Conservation (phyloP, 2,888 invertebrate species). For the Carpatolechia fugitivella region DNA sequence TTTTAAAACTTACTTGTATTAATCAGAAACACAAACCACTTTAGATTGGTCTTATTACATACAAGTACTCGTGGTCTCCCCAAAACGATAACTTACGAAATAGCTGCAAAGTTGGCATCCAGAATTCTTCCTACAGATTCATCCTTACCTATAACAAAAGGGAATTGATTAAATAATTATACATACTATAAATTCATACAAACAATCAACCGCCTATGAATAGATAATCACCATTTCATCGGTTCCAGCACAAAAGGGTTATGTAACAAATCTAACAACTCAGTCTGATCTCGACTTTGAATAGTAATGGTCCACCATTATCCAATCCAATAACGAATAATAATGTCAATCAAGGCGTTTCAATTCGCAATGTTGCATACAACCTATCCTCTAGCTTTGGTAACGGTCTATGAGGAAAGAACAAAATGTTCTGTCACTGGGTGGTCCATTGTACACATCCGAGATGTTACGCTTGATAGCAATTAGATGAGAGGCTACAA, state of each 20-base stretch:
- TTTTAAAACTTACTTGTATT: too few species aligned
- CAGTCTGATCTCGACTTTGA: not conserved
- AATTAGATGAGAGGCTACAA: constrained; percentile 27
- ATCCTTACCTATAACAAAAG: not conserved
- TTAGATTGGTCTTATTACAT: too few species aligned
- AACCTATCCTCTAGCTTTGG: not conserved
- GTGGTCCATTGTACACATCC: constrained; percentile 6
- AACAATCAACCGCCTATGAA: not conserved
- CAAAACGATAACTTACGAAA: too few species aligned
- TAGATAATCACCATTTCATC: not conserved
- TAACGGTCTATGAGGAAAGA: not conserved
- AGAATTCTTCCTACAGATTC: too few species aligned
- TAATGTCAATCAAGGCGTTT: constrained; percentile 8
- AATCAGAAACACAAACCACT: too few species aligned
- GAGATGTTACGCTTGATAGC: constrained; percentile 22
- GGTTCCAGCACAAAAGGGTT: not conserved
- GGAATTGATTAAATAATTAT: not conserved
- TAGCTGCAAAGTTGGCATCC: too few species aligned
- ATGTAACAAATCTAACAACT: not conserved
- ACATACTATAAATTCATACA: not conserved
- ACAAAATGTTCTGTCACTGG: not conserved
- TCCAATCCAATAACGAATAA: constrained; percentile 11
- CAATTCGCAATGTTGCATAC: constrained; percentile 1
- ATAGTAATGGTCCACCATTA: constrained; percentile 5
- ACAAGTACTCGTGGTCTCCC: too few species aligned